Percentiles rank a stretch among this genome's conserved stretches.
These are phyloP conservation scores for Cheilosia grossa DNA, from an alignment of 2,888 invertebrate genomes.

Conservation along the genomic window DNA sequence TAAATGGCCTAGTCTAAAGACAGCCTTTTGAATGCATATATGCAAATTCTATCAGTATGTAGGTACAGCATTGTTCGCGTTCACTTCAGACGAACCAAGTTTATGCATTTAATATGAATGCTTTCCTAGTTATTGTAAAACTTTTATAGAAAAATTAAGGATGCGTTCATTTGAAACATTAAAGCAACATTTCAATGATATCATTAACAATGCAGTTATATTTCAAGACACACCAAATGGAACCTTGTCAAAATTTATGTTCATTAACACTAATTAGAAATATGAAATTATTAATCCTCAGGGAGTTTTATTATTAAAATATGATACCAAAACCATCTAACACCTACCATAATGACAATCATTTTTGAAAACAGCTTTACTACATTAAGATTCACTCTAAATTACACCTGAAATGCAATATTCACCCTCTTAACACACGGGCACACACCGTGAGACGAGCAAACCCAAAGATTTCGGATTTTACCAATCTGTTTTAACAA, in stretches of 20 bases:
- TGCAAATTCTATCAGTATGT: too few species aligned
- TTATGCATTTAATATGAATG: too few species aligned
- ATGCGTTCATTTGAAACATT: not conserved
- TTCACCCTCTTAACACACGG: conserved; percentile 10
- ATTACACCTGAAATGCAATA: conserved; percentile 55
- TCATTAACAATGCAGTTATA: conserved; percentile 44
- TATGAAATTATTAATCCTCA: conserved; percentile 65
- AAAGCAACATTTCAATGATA: conserved; percentile 29
- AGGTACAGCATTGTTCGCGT: too few species aligned
- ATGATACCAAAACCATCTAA: conserved; percentile 44
- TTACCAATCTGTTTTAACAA: conserved; percentile 67
- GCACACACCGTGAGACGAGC: not conserved
- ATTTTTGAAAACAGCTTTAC: conserved; percentile 69
- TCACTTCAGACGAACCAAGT: too few species aligned
- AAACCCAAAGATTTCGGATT: conserved; percentile 50
- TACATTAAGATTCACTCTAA: conserved; percentile 60
- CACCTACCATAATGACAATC: conserved; percentile 45
- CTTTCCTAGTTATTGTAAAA: not conserved
- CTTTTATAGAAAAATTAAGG: not conserved
- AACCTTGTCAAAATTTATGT: conserved; percentile 37
- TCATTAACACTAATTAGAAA: conserved; percentile 65
- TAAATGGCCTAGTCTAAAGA: too few species aligned
- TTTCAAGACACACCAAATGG: conserved; percentile 51
- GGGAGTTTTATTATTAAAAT: conserved; percentile 65
- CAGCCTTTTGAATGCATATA: too few species aligned